Conservation (phyloP, 2,888 invertebrate genomes). For the Xestoiulus laeticollis region DNA sequence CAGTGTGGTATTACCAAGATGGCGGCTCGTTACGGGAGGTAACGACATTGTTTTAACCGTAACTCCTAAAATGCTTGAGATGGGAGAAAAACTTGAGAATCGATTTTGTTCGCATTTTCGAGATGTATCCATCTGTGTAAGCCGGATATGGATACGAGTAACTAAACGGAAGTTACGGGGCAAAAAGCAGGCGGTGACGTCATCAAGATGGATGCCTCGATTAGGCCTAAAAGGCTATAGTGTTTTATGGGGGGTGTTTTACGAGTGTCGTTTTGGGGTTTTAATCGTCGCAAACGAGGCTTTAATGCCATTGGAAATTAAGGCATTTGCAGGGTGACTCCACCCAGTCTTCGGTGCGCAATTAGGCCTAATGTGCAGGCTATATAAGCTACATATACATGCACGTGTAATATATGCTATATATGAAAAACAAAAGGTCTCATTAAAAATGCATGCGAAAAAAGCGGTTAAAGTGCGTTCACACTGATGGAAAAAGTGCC, state of each 20-base stretch:
- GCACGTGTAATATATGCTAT: too few relatives aligned
- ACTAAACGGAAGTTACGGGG: neutral
- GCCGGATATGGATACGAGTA: neutral
- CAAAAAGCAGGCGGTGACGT: neutral
- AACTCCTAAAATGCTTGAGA: neutral
- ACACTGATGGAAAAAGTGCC: neutral
- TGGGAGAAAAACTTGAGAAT: neutral
- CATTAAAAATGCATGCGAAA: neutral
- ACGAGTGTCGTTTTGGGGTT: neutral
- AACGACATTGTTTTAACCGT: neutral
- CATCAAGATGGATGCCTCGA: neutral
- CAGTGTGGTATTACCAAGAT: neutral
- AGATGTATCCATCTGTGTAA: neutral
- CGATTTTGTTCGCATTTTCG: neutral
- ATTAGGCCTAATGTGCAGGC: neutral
- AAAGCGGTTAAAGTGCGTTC: neutral
- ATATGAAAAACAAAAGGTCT: neutral
- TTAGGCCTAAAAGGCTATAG: neutral
- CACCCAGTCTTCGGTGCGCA: conserved; percentile 17
- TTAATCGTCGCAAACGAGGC: too few relatives aligned
- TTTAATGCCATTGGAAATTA: neutral
- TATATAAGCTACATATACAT: too few relatives aligned
- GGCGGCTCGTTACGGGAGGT: neutral
- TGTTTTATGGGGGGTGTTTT: neutral
- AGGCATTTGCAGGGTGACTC: neutral